Conservation (phyloP, 2,113 vertebrate genomes). For the Puffinus mauretanicus region DNA sequence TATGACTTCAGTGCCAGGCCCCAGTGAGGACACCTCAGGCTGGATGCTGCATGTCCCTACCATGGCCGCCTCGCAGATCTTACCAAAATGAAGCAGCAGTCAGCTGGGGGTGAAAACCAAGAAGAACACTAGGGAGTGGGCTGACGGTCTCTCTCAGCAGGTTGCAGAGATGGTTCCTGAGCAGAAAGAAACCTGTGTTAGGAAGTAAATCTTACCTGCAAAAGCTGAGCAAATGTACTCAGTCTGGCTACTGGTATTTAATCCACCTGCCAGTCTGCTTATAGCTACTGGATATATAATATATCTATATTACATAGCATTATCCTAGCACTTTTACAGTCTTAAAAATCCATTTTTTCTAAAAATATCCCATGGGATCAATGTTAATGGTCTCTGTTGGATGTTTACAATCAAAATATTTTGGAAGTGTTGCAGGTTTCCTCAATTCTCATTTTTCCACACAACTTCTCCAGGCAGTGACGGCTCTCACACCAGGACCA, state of each 20-base stretch:
- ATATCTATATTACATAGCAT: neutral
- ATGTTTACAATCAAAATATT: neutral
- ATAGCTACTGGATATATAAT: neutral
- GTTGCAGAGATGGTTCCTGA: neutral
- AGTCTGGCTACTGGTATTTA: neutral
- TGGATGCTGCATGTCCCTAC: neutral
- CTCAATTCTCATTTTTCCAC: neutral
- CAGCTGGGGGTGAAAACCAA: neutral
- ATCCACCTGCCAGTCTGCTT: neutral
- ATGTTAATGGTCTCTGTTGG: neutral
- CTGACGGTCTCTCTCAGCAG: neutral
- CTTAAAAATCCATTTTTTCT: neutral
- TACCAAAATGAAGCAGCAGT: neutral
- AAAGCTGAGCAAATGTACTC: neutral
- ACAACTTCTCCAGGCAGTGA: neutral
- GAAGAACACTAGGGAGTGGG: neutral
- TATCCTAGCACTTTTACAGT: neutral
- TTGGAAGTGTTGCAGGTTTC: neutral
- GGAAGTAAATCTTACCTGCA: neutral
- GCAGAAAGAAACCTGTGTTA: neutral
- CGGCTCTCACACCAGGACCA: neutral
- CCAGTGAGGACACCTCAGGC: neutral
- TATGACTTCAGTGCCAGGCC: neutral
- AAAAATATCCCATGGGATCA: neutral
- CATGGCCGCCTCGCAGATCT: fast-evolving